Base-by-base conservation (phyloP, 2,888 invertebrate species). In the Himalopsyche tibetana region DNA sequence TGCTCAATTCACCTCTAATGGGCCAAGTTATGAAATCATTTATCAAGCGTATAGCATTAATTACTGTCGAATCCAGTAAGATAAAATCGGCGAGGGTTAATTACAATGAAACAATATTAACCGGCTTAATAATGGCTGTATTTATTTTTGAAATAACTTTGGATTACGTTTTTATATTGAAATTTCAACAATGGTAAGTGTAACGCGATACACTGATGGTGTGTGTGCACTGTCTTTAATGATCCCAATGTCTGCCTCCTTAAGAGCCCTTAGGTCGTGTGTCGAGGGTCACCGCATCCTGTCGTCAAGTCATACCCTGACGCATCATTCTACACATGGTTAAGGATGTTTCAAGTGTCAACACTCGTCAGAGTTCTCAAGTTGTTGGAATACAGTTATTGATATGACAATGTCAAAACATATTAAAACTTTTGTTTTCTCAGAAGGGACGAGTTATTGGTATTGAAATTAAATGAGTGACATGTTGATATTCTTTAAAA, bases 251-350 rank as follows among this genome's bases (percentile, higher is more conserved):
- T 63, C 63, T 56, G 56, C 8, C 56, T 63, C 19, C 63, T 28
- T 19, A 19, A 63, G 28, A 19, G 63, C 63, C 28, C 63, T 63
- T 19, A 63, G 63, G 63, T 63, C 63, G 63, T 63, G 63, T 63
- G 63, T 19, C 63, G 19, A 63, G 63, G 63, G 63, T 63, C 63
- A 28, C 63, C 63, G 63, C 63, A 63, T 63, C 63, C 63, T 63
- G 63, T 63, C 63, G 63, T 63, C 63, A 63, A 63, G 63, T 63
- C 63, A 28, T 8, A n/a, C 28, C 63, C 63, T 63, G 63, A 63
- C 63, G 63, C 63, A 63, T 63, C 63, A 63, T 19, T 51, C 51
- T 15, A 51, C 51, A 51, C 51, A 51, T 51, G 51, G 51, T 51
- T 51, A 51, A 51, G 51, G 63, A 63, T 19, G 6, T 63, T 28